Conservation (phyloP, 2,113 vertebrate species). For the Platycercus adscitus region DNA sequence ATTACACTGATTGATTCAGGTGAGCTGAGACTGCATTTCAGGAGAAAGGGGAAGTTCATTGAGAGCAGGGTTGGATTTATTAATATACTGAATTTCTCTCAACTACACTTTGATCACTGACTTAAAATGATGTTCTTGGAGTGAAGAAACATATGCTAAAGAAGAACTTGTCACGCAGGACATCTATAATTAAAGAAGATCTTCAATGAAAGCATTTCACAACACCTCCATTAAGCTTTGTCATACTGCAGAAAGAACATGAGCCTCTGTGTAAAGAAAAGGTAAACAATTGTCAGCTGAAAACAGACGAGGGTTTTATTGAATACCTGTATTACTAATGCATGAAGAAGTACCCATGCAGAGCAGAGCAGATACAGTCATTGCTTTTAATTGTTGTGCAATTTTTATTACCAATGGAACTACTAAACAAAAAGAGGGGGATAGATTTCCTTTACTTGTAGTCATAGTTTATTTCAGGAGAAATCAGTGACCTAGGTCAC, state of each 20-base stretch:
- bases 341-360: constrained; percentile 56
- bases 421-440: not conserved
- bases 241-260: constrained; percentile 52
- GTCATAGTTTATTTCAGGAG: not conserved
- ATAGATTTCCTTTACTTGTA: constrained; percentile 14
- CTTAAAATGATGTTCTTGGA: constrained; percentile 39
- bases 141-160: constrained; percentile 61
- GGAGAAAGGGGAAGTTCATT: not conserved
- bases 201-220: constrained; percentile 55
- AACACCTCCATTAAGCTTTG: constrained; percentile 45
- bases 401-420: constrained; percentile 38
- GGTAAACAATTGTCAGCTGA: constrained; percentile 62
- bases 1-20: not conserved
- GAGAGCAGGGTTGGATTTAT: not conserved
- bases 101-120: constrained; percentile 26
- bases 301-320: constrained; percentile 59
- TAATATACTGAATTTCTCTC: not conserved
- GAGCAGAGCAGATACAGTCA: constrained; percentile 24
- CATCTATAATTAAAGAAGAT: constrained; percentile 64
- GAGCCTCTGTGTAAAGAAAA: constrained; percentile 59
- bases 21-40: not conserved
- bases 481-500: constrained; percentile 41
- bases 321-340: constrained; percentile 66
- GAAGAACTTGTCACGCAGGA: constrained; percentile 18
- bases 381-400: constrained; percentile 53